Conservation (phyloP, 2,888 invertebrate species). For the Diaperis boleti region DNA sequence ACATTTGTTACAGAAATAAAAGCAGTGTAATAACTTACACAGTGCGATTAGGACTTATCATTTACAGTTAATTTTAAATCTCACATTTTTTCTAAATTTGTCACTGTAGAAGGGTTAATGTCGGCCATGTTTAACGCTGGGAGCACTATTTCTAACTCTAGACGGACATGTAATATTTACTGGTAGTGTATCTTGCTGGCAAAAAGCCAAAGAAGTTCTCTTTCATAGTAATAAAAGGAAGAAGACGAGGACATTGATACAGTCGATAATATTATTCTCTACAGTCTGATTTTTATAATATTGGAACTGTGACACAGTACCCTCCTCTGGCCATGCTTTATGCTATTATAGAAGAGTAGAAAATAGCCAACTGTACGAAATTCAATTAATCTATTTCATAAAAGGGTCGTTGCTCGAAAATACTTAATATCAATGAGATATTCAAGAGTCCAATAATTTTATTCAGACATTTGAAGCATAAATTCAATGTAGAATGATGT, state of each 20-base stretch:
- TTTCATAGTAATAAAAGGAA: conserved; percentile 25
- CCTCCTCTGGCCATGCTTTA: background rate
- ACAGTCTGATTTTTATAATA: conserved; percentile 29
- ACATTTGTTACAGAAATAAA: no score
- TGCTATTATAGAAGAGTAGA: conserved; percentile 7
- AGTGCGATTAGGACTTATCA: no score
- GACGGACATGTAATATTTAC: conserved; percentile 30
- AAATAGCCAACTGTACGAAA: background rate
- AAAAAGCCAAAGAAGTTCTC: conserved; percentile 19
- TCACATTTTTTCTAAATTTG: no score
- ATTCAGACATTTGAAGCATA: conserved; percentile 12
- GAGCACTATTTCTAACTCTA: conserved; percentile 18
- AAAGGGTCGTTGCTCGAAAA: conserved; percentile 4
- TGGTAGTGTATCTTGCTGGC: conserved; percentile 14
- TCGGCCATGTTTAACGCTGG: conserved; percentile 10
- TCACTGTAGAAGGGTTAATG: background rate
- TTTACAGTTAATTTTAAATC: no score
- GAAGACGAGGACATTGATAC: conserved; percentile 16
- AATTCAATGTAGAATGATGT: conserved; percentile 14
- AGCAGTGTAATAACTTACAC: no score
- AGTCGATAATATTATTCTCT: conserved; percentile 27
- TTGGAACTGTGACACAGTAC: conserved; percentile 4
- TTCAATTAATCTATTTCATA: background rate
- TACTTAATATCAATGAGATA: conserved; percentile 10
- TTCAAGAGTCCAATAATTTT: conserved; percentile 12